Conservation (phyloP, 2,113 vertebrate species). For the Oncorhynchus keta region DNA sequence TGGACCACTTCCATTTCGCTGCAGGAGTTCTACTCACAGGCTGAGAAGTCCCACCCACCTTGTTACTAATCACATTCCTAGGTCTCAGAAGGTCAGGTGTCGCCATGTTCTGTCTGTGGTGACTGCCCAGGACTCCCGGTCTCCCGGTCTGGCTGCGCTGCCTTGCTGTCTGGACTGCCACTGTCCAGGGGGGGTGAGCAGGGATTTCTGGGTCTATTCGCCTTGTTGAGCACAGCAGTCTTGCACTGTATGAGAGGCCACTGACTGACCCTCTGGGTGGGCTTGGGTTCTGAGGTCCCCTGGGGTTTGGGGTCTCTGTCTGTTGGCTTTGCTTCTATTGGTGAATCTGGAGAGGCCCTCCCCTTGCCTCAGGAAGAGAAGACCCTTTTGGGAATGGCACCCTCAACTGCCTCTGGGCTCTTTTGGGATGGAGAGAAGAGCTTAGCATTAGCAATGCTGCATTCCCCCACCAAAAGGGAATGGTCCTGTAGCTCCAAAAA, state of each 20-base stretch:
- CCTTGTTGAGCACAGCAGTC: slow-evolving; percentile 74
- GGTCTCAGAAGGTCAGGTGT: background rate
- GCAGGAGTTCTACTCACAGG: background rate
- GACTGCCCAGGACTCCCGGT: slow-evolving; percentile 61
- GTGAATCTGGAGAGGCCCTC: slow-evolving; percentile 87
- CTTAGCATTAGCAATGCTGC: too few species aligned
- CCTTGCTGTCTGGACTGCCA: slow-evolving; percentile 43
- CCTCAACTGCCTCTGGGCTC: slow-evolving; percentile 33
- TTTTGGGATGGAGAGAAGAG: slow-evolving; percentile 10
- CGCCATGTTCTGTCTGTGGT: slow-evolving; percentile 63
- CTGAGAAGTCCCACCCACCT: background rate
- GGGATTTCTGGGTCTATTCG: slow-evolving; percentile 55
- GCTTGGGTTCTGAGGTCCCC: slow-evolving; percentile 36
- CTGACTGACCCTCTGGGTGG: slow-evolving; percentile 57
- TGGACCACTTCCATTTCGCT: background rate
- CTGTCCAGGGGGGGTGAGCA: slow-evolving; percentile 14
- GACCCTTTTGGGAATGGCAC: slow-evolving; percentile 72
- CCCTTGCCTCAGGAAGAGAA: slow-evolving; percentile 89
- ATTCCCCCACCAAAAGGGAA: too few species aligned
- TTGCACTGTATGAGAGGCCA: slow-evolving; percentile 75
- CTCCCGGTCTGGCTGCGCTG: slow-evolving; percentile 31
- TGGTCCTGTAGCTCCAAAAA: too few species aligned
- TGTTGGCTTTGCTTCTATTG: slow-evolving; percentile 63
- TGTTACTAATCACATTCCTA: background rate
- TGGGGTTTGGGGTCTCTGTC: slow-evolving; percentile 36